A percentile compares a stretch with the other conserved stretches of the same genome.
Conservation (phyloP, 2,797 vertebrate species). For the Antennarius maculatus region DNA sequence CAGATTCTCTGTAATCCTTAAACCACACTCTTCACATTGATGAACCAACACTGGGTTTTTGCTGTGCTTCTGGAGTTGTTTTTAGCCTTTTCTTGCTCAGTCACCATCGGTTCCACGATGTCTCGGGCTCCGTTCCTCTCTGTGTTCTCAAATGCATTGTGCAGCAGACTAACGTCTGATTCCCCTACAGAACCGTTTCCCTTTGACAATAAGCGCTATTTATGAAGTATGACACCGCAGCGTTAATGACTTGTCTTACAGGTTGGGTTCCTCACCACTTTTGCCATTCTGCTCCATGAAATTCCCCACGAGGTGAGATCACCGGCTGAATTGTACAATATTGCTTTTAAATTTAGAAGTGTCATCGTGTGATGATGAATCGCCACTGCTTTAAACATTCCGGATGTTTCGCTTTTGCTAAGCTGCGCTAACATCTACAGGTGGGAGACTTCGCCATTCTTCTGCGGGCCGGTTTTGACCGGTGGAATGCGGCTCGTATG, state of each 20-base stretch:
- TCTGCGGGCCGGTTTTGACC: conserved; percentile 96
- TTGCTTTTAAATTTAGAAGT: neutral
- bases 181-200: no score
- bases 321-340: neutral
- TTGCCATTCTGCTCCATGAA: conserved; percentile 97
- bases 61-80: no score
- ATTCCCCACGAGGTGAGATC: conserved; percentile 96
- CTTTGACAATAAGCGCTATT: neutral
- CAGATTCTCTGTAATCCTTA: no score
- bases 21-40: no score
- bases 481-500: conserved; percentile 96
- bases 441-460: conserved; percentile 98
- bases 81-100: no score
- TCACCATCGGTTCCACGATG: no score
- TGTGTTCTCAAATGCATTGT: no score
- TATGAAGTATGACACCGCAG: neutral
- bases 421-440: conserved; percentile 69
- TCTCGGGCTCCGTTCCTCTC: no score
- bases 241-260: conserved; percentile 66
- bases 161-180: no score
- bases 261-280: conserved; percentile 95
- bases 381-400: neutral
- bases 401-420: conserved; percentile 12
- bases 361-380: neutral
- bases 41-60: no score